Evolutionary conservation across 2,888 invertebrate species (phyloP).

Genomic region (Parochlus steinenii): DNA sequence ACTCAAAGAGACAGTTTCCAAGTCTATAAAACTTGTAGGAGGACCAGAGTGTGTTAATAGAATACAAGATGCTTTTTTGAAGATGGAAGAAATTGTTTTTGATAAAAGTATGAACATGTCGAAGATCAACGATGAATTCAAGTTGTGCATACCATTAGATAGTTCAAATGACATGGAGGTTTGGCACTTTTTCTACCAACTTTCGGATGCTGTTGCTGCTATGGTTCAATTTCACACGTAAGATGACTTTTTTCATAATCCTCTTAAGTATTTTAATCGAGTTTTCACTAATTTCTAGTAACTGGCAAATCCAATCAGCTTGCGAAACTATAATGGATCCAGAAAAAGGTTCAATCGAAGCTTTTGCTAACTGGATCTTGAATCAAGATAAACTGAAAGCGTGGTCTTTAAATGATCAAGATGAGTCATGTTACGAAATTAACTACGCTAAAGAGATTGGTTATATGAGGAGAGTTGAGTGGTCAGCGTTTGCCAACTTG

Average conservation of each 20-base stretch:
- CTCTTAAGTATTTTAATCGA: background rate
- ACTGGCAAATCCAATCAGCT: background rate
- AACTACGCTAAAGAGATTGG: no score
- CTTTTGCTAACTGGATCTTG: background rate
- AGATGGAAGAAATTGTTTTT: constrained; percentile 3
- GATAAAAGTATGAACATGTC: background rate
- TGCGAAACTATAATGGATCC: background rate
- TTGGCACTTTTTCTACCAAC: constrained; percentile 27
- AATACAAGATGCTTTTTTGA: background rate
- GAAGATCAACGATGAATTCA: constrained; percentile 15
- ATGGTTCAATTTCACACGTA: constrained; percentile 20
- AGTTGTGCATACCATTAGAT: constrained; percentile 23
- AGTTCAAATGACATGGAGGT: constrained; percentile 19
- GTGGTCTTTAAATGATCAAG: no score
- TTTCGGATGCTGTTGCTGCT: constrained; percentile 21
- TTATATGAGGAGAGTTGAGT: background rate
- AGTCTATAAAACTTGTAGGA: constrained; percentile 2
- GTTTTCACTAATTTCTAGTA: background rate
- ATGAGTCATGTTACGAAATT: no score
- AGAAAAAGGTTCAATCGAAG: background rate
- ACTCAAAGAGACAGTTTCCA: constrained; percentile 3
- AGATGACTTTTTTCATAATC: background rate
- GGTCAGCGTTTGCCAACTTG: background rate
- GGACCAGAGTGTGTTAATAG: constrained; percentile 11
- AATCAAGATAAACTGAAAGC: no score